phyloP scores from a whole-genome alignment of 2,888 invertebrate genomes.

The Ophion ellenae region DNA sequence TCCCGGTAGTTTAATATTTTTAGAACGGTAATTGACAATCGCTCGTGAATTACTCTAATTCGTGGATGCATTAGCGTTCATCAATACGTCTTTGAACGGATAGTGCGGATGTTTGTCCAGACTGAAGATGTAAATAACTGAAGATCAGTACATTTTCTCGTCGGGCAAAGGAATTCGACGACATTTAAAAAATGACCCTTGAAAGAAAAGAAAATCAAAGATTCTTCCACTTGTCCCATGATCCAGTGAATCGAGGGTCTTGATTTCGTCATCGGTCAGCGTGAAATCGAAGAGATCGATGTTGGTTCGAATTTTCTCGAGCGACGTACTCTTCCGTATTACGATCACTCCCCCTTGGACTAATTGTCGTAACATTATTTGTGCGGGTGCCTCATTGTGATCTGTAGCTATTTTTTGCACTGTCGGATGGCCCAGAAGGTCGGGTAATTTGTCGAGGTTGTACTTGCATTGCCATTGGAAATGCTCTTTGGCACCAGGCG shows the following conservation, averaged over 20 bases:
- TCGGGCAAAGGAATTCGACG: background rate
- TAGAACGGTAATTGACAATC: conserved; percentile 62
- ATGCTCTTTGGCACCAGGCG: conserved; percentile 87
- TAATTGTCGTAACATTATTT: conserved; percentile 89
- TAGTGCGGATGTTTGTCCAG: conserved; percentile 89
- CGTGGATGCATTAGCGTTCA: conserved; percentile 41
- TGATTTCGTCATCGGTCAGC: conserved; percentile 85
- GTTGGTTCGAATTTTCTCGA: conserved; percentile 89
- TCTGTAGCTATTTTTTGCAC: conserved; percentile 86
- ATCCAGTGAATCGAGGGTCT: conserved; percentile 86
- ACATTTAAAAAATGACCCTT: conserved; percentile 77
- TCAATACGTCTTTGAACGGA: conserved; percentile 85
- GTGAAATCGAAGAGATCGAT: conserved; percentile 88
- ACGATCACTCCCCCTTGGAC: conserved; percentile 88
- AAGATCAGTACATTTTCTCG: conserved; percentile 5
- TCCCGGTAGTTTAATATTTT: conserved; percentile 51
- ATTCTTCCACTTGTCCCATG: conserved; percentile 87
- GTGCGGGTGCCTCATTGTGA: conserved; percentile 88
- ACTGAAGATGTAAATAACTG: conserved; percentile 78
- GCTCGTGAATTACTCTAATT: conserved; percentile 52
- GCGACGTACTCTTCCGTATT: conserved; percentile 92
- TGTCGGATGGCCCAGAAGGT: conserved; percentile 86
- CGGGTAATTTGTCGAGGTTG: conserved; percentile 82
- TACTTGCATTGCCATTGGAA: conserved; percentile 81
- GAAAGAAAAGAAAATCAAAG: conserved; percentile 87